Evolutionary conservation across 2,888 invertebrate genomes (phyloP), one percentile per base, ranked within the genome.

Genomic region (Phyto melanocephala): DNA sequence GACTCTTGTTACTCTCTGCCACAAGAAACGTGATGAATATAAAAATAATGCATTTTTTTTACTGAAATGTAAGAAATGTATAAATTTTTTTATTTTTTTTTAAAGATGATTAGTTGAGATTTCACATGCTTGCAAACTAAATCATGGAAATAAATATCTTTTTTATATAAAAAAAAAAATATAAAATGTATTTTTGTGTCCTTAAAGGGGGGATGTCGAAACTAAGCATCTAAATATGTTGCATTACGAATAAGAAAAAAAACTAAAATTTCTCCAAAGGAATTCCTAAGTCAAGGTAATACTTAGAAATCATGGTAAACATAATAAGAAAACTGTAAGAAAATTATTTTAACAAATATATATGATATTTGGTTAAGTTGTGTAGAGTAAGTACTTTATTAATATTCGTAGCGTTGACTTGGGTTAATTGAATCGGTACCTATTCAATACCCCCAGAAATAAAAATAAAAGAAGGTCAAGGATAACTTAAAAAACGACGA

Each of bases 21-120:
- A 58, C 3, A 74, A 77, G n/a, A 81, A 81, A 81, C 77, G 81
- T 81, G 81, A 81, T 81, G 77, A 77, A 81, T 81, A 77, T 77
- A 74, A 77, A 81, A 50, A 81, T 62, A 77, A 77, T 68, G 62
- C 56, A 68, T 22, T 68, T 74, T 67, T 77, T 77, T 71, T 4
- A 10, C 10, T 7, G 42, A 63, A n/a, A 54, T 24, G 4, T 15
- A n/a, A 10, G 15, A 56, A 54, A 24, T 58, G 13, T n/a, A 68
- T 1, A 37, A 50, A 15, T 65, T 65, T 42, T 72, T 65, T 6
- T 8, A 74, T 58, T 10, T 65, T 58, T 17, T 15, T n/a, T 62
- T 56, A 60, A 37, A 76, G 80, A 80, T 80, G 75, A 80, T 80
- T 80, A 71, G 75, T 52, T 40, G 5, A 45, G 80, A 76, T 76